Percentiles rank a stretch among this genome's conserved stretches.
Evolutionary conservation across 2,888 invertebrate genomes (phyloP).

Genomic region (Nephrotoma guestfalica): DNA sequence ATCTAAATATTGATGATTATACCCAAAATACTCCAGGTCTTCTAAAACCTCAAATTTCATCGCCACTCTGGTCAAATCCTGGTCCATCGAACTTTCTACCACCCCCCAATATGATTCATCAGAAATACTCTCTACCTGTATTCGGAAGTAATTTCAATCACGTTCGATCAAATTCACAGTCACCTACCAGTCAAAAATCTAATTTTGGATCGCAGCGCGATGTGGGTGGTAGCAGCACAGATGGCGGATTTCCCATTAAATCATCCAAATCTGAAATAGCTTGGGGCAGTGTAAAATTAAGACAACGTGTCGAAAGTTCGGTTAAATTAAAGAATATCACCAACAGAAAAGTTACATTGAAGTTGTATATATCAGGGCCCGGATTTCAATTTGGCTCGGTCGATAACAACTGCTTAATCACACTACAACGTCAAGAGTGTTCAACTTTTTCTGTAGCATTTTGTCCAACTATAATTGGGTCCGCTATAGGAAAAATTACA

Average conservation of each 20-base stretch:
- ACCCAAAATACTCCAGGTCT: background rate
- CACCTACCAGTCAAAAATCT: slow-evolving; percentile 4
- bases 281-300: slow-evolving; percentile 43
- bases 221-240: slow-evolving; percentile 28
- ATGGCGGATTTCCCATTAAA: slow-evolving; percentile 36
- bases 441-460: slow-evolving; percentile 38
- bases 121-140: background rate
- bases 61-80: background rate
- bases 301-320: slow-evolving; percentile 37
- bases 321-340: slow-evolving; percentile 42
- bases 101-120: background rate
- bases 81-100: background rate
- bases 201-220: slow-evolving; percentile 22
- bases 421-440: slow-evolving; percentile 41
- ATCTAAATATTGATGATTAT: background rate
- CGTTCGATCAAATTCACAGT: background rate
- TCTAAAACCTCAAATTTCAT: background rate
- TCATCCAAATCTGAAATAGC: slow-evolving; percentile 40
- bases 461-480: slow-evolving; percentile 38
- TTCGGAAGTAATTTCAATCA: background rate
- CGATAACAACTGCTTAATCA: slow-evolving; percentile 26
- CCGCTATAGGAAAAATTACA: slow-evolving; percentile 37
- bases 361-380: slow-evolving; percentile 34
- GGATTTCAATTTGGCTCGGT: slow-evolving; percentile 31
- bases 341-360: slow-evolving; percentile 38